Evolutionary conservation across 2,888 invertebrate species (phyloP).

Genomic region (Plagodis pulveraria): DNA sequence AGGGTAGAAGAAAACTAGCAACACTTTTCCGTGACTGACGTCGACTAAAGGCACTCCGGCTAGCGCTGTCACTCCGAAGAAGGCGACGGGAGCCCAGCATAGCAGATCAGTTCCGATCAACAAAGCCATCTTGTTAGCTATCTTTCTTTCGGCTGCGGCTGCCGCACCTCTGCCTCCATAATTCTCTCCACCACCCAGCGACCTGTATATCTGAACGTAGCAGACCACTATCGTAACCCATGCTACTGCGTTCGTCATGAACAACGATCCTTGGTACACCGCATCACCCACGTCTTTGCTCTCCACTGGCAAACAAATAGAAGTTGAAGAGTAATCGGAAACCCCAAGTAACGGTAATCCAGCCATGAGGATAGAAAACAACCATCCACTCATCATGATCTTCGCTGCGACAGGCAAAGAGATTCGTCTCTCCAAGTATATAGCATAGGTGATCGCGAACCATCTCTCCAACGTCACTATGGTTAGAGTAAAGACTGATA

Average conservation of each 20-base stretch:
- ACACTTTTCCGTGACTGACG: conserved; percentile 91
- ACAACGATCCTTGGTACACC: conserved; percentile 89
- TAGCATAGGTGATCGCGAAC: conserved; percentile 93
- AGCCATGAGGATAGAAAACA: conserved; percentile 91
- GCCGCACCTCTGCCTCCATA: conserved; percentile 87
- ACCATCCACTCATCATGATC: conserved; percentile 92
- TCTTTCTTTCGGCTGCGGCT: conserved; percentile 88
- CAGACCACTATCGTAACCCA: conserved; percentile 94
- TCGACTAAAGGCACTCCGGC: conserved; percentile 93
- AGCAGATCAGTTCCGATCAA: conserved; percentile 94
- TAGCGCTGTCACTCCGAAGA: conserved; percentile 94
- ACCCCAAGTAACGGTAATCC: conserved; percentile 92
- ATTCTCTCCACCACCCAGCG: conserved; percentile 88
- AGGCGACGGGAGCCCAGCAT: conserved; percentile 95
- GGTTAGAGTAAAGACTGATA: conserved; percentile 94
- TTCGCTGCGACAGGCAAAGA: conserved; percentile 89
- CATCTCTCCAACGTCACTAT: conserved; percentile 94
- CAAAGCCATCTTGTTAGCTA: conserved; percentile 96
- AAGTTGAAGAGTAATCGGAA: conserved; percentile 94
- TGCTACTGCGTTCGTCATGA: conserved; percentile 91
- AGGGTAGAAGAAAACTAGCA: conserved; percentile 96
- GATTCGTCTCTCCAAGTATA: conserved; percentile 92
- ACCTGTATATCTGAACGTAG: conserved; percentile 94
- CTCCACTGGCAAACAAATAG: conserved; percentile 95
- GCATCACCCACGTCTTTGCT: conserved; percentile 88